Evolutionary conservation across 2,888 invertebrate species (phyloP), one percentile per base, ranked within the genome.

Genomic region (Epirrhoe tristata): DNA sequence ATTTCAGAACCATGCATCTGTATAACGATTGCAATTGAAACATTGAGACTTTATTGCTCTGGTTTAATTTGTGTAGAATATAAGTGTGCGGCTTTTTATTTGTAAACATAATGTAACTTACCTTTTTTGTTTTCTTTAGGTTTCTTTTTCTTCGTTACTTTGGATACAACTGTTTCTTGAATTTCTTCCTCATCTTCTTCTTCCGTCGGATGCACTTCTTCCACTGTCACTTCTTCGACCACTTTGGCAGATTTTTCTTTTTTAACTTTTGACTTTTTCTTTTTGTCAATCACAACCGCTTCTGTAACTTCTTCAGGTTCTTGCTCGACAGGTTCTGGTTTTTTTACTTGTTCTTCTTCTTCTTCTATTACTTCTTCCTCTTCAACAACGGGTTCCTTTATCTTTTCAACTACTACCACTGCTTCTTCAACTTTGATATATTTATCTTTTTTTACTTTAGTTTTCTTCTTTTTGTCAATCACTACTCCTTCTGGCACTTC

Each of bases 1-100:
- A 6, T 62, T 61, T 46, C 51, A 63, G 57, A 63, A 65, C 70
- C 90, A 90, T 90, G 90, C 90, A 89, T 90, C 90, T 87, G 89
- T 83, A 74, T 78, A 17, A 52, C 60, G 69, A 71, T 74, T 63
- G 70, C 12, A 62, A 60, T 31, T 46, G 39, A 14, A 34, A 69
- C 64, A 69, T 71, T 66, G 71, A 71, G 71, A 67, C 70, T 58
- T 12, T 14, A 5, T 53, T 54, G 52, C 8, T 56, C 12, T 50
- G 39, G 39, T n/a, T 34, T 43, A 31, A 69, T 58, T 58, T 66
- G 53, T 66, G 58, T 62, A 54, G 10, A 53, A 62, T 66, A 58
- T 54, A 53, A 54, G 36, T 24, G 54, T 59, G 12, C 6, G 34
- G 48, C 6, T 48, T 6, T 5, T 51, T 12, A 24, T 24, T 14